Evolutionary conservation across 2,888 invertebrate genomes (phyloP).

Genomic region (Drosophila diplacantha): DNA sequence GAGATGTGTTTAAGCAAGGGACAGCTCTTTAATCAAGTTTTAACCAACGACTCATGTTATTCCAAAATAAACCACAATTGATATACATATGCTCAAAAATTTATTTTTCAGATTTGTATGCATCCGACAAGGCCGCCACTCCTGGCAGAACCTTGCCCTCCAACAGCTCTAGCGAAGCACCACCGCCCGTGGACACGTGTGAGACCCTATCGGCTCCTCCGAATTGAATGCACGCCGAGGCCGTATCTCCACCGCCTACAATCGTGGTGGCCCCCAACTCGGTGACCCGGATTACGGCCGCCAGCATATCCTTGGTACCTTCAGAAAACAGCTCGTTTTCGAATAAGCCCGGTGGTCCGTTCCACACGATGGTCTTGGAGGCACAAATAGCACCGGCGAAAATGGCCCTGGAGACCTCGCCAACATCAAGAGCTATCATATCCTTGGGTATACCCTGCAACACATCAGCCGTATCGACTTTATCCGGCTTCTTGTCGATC

Average conservation of each 20-base stretch:
- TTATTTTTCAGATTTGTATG: constrained; percentile 9
- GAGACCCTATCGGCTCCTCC: constrained; percentile 94
- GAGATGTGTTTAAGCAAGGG: constrained; percentile 17
- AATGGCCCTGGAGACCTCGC: constrained; percentile 87
- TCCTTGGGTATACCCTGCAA: constrained; percentile 93
- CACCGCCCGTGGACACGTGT: constrained; percentile 95
- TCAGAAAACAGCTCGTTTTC: constrained; percentile 95
- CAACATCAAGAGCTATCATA: constrained; percentile 96
- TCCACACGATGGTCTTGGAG: constrained; percentile 99
- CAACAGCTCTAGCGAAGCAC: constrained; percentile 92
- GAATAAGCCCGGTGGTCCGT: constrained; percentile 99
- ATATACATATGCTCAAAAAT: not conserved
- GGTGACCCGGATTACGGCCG: constrained; percentile 94
- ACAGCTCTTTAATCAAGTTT: constrained; percentile 24
- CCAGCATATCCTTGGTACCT: constrained; percentile 95
- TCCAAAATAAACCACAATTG: constrained; percentile 20
- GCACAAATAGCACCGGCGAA: constrained; percentile 89
- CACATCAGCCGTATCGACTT: constrained; percentile 83
- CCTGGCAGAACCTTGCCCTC: constrained; percentile 94
- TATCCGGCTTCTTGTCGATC: constrained; percentile 93
- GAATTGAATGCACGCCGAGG: constrained; percentile 93
- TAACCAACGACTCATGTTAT: constrained; percentile 35
- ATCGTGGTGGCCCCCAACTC: constrained; percentile 89
- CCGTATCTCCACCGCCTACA: constrained; percentile 98
- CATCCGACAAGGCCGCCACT: constrained; percentile 84